Conservation (phyloP, 2,113 vertebrate genomes). For the Rafetus swinhoei region DNA sequence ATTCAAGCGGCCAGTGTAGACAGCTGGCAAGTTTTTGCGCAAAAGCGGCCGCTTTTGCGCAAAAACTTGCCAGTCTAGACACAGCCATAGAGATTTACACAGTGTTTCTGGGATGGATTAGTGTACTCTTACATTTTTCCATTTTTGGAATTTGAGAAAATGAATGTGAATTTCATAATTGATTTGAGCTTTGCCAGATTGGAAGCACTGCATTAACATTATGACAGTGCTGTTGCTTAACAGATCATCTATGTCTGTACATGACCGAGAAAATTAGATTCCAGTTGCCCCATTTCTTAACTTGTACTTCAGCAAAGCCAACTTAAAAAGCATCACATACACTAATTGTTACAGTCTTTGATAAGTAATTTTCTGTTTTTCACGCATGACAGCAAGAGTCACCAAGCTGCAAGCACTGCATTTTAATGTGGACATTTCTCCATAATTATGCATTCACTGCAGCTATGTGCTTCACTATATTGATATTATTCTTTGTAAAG, state of each 20-base stretch:
- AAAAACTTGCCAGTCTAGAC: too few species aligned
- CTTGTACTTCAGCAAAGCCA: rapidly evolving
- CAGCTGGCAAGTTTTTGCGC: too few species aligned
- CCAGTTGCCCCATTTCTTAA: neutral
- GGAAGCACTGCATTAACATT: neutral
- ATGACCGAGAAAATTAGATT: neutral
- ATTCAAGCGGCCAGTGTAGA: too few species aligned
- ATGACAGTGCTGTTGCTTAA: neutral
- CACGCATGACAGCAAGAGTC: neutral
- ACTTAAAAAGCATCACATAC: neutral
- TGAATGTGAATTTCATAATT: neutral
- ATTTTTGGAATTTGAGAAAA: neutral
- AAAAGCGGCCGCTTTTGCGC: too few species aligned
- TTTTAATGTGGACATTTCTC: neutral
- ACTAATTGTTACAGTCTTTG: neutral
- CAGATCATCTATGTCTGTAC: neutral
- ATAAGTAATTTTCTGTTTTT: neutral
- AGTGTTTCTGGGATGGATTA: neutral
- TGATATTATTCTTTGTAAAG: neutral
- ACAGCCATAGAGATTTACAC: too few species aligned
- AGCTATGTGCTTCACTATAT: neutral
- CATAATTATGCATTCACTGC: neutral
- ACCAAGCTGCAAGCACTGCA: neutral
- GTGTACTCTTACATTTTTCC: neutral
- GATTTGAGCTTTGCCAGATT: neutral